Percentiles rank a stretch among this genome's conserved stretches.
Conservation (phyloP, 2,797 vertebrate genomes). For the Hapalemur alaotrensis region DNA sequence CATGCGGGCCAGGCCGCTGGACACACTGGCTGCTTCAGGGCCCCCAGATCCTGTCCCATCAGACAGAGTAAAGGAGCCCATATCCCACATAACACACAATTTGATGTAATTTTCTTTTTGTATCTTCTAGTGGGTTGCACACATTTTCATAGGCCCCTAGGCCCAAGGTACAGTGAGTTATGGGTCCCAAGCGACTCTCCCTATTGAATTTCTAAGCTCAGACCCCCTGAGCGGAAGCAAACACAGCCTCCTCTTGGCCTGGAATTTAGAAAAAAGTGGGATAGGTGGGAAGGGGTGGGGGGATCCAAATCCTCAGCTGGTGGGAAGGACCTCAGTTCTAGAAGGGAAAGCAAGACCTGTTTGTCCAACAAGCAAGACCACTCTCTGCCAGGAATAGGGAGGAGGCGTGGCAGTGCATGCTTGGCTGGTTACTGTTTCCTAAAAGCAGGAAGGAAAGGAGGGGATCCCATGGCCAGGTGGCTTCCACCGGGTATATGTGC, state of each 20-base stretch:
- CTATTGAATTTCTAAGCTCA: background rate
- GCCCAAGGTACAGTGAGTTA: background rate
- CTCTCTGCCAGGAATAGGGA: background rate
- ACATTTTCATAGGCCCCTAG: background rate
- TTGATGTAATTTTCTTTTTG: background rate
- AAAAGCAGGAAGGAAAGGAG: background rate
- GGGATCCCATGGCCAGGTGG: background rate
- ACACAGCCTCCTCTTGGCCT: too few species aligned
- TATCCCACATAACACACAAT: background rate
- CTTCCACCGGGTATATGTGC: background rate
- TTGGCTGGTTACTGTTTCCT: background rate
- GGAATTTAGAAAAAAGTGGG: background rate
- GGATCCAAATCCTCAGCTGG: background rate
- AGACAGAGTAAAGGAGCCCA: background rate
- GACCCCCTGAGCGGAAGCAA: background rate
- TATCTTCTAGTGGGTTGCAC: background rate
- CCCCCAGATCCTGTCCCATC: background rate
- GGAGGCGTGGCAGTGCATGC: background rate
- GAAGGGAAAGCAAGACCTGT: background rate
- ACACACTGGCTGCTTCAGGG: background rate
- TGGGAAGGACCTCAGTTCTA: background rate
- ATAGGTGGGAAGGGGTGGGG: background rate
- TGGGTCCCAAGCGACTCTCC: background rate
- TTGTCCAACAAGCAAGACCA: background rate
- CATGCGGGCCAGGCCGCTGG: rapidly evolving